Evolutionary conservation across 2,888 invertebrate genomes (phyloP), one percentile per base, ranked within the genome.

Genomic region (Clostera curtula): DNA sequence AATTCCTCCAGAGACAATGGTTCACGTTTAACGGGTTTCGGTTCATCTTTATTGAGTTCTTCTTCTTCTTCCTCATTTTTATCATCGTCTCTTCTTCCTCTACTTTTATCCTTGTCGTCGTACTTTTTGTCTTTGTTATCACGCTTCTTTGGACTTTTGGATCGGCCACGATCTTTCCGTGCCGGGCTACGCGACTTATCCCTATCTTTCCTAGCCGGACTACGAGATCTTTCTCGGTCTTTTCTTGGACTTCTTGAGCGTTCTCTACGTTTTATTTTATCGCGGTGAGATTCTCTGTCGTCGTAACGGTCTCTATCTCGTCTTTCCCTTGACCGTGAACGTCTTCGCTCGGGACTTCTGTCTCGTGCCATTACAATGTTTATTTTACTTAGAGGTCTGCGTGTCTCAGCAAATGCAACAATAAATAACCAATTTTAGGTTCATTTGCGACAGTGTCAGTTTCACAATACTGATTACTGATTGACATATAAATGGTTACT

Each of bases 1-100:
- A 99, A 71, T 66, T 99, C 98, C 67, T 99, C 99, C 29, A 99
- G 79, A 3, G 98, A 98, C 8, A 98, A 76, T 0, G 99, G 99
- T 61, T 98, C 97, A 25, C 67, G 84, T 72, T 61, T 84, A 9
- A 58, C 48, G 3, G 54, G 60, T 40, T 71, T 85, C 3, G 30
- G 11, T 8, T 54, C 54, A 13, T 85, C 85, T 4, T n/a, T n/a
- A n/a, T n/a, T n/a, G n/a, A n/a, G n/a, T n/a, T 80, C 77, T 26
- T 77, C 73, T 12, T 69, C 65, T 11, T 58, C 62, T 8, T 72
- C 65, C 18, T 57, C 48, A n/a, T 65, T 59, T 27, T 85, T 79
- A 2, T 80, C 80, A 7, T 75, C 74, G 2, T 76, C 74, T 27
- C 66, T 74, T 29, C 60, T 72, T 35, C 42, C 51, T 27, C 76